Evolutionary conservation across 2,888 invertebrate species (phyloP).

Genomic region (Cyclophora albipunctata): DNA sequence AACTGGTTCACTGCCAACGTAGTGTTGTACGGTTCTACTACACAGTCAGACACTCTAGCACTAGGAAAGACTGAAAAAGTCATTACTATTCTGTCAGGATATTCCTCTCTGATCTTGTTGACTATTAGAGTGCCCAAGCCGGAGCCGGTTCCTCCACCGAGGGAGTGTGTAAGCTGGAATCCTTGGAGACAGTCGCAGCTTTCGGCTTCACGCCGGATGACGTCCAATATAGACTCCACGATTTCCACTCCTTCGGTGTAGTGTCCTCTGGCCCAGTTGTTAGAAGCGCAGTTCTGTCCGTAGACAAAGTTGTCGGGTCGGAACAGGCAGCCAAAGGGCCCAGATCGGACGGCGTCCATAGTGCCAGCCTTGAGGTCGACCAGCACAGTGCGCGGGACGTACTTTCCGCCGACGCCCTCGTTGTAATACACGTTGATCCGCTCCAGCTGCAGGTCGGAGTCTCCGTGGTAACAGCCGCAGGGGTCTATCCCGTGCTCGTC

Average conservation of each 20-base stretch:
- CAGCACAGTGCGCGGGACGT: conserved; percentile 60
- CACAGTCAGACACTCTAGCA: conserved; percentile 83
- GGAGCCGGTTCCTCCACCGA: conserved; percentile 69
- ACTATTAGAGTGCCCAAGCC: conserved; percentile 80
- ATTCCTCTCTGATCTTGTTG: conserved; percentile 91
- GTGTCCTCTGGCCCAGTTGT: conserved; percentile 80
- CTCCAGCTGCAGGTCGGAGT: conserved; percentile 83
- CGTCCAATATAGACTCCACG: conserved; percentile 87
- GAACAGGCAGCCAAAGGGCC: conserved; percentile 88
- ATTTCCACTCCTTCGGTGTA: conserved; percentile 94
- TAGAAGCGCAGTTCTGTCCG: conserved; percentile 69
- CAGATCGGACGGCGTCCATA: conserved; percentile 92
- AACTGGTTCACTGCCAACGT: conserved; percentile 89
- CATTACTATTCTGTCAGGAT: conserved; percentile 90
- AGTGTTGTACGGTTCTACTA: conserved; percentile 85
- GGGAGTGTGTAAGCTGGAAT: conserved; percentile 87
- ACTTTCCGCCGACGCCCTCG: conserved; percentile 76
- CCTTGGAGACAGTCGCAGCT: conserved; percentile 94
- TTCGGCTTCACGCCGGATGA: conserved; percentile 88
- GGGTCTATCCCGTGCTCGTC: conserved; percentile 86
- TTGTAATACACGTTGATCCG: conserved; percentile 86
- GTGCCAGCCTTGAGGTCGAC: conserved; percentile 61
- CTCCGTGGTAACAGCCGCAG: conserved; percentile 79
- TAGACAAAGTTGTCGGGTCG: conserved; percentile 93
- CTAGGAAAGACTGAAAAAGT: conserved; percentile 88